Evolutionary conservation across 2,113 vertebrate species (phyloP), one percentile per base, ranked within the genome.

Genomic region (Falcunculus frontatus): DNA sequence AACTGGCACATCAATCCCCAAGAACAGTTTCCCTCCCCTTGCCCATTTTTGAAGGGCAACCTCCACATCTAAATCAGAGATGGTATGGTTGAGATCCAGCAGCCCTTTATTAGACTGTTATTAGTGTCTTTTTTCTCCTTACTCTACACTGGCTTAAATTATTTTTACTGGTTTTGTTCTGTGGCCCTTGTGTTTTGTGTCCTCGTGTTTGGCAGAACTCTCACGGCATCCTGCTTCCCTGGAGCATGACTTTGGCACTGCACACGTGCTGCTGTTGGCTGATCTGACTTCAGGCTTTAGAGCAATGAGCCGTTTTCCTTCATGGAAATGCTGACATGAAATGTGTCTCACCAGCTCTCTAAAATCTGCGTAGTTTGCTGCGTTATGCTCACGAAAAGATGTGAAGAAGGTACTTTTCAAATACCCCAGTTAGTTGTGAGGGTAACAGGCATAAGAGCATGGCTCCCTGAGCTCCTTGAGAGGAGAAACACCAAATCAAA

Each of bases 281-380:
- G 39, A 64, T 72, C 41, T 0, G 0, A 10, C 55, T 53, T 47
- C 1, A 72, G 41, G 17, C 13, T 82, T 73, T 56, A 35, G 21
- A 80, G 82, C 30, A 35, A 10, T 1, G 6, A 8, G 8, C 4
- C 1, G 0, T 18, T 55, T 68, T n/a, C 42, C 21, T 64, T 32
- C 9, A 2, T 55, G 49, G n/a, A 67, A 84, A 42, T 16, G 22
- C 30, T 20, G 13, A 11, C 20, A 10, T 6, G 1, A 42, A 57
- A 53, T 39, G 1, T 27, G 47, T 77, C 33, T 49, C 52, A 77
- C 35, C 80, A 81, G 1, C 39, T 53, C 39, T 72, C 37, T 47
- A 14, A 59, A 84, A 64, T 46, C 35, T 60, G 32, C 9, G 6
- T 20, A 9, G 30, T n/a, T 72, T 55, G 16, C 23, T 78, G 56